These are phyloP conservation scores for Coccyzus lansbergi DNA, from an alignment of 2,797 vertebrate genomes.

Conservation along the genomic window DNA sequence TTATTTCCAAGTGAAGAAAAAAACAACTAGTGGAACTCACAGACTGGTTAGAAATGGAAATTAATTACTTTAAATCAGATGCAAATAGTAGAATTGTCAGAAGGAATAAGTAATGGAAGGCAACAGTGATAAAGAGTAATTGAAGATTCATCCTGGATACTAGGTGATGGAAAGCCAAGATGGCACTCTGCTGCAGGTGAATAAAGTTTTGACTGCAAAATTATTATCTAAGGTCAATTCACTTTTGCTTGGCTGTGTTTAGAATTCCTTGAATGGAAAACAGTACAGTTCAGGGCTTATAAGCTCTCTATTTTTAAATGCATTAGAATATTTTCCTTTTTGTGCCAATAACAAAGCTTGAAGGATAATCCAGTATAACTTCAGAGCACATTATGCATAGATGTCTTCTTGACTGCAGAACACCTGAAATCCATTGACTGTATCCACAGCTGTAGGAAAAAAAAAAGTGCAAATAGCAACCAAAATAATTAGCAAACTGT, in stretches of 20 bases:
- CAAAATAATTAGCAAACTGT: conserved; percentile 20
- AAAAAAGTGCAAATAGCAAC: background rate
- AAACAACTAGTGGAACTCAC: background rate
- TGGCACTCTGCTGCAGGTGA: background rate
- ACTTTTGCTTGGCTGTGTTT: background rate
- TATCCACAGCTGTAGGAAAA: background rate
- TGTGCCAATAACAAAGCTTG: background rate
- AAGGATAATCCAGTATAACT: background rate
- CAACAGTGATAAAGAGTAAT: background rate
- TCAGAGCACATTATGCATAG: background rate
- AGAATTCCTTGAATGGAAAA: background rate
- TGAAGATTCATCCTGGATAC: background rate
- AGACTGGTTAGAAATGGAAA: background rate
- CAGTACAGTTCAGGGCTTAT: background rate
- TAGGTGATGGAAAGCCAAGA: background rate
- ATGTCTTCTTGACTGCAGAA: background rate
- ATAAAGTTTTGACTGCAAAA: background rate
- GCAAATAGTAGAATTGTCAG: background rate
- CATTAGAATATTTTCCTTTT: background rate
- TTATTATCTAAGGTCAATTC: background rate
- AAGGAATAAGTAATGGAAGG: background rate
- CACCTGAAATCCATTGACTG: background rate
- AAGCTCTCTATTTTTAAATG: background rate
- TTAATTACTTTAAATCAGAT: conserved; percentile 8
- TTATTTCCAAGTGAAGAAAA: background rate